These are phyloP conservation scores for Dicerorhinus sumatrensis DNA, from an alignment of 2,113 vertebrate genomes.

Conservation along the genomic window DNA sequence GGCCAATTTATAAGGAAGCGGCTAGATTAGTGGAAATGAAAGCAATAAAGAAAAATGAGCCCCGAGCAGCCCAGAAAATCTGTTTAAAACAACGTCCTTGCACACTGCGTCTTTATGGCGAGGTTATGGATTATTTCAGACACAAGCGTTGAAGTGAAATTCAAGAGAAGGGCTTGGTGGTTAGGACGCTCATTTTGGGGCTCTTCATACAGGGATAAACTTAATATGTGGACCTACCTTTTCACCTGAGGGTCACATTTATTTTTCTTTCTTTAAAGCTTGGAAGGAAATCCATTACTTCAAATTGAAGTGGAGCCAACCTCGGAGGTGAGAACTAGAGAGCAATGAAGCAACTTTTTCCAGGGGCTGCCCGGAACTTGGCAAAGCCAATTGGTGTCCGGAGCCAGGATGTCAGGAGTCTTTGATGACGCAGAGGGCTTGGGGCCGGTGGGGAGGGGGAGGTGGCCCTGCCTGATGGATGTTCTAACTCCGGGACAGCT, in stretches of 20 bases:
- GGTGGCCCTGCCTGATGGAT: constrained; percentile 16
- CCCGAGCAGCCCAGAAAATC: background rate
- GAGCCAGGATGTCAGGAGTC: background rate
- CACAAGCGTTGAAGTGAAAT: background rate
- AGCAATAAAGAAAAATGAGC: constrained; percentile 1
- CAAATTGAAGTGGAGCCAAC: constrained; percentile 99
- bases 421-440: background rate
- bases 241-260: background rate
- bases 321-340: constrained; percentile 93
- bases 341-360: background rate
- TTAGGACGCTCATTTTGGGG: background rate
- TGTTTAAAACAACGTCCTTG: background rate
- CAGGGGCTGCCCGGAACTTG: background rate
- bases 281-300: constrained; percentile 96
- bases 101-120: fast-evolving
- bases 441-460: background rate
- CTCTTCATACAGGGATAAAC: background rate
- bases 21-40: background rate
- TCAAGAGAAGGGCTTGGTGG: background rate
- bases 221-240: background rate
- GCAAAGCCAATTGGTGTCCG: background rate
- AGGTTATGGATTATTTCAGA: background rate
- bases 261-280: constrained; percentile 86
- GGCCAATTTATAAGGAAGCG: background rate
- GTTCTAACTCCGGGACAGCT: background rate